Base-by-base conservation (phyloP, 2,797 vertebrate genomes). In the Tiaroga cobitis region DNA sequence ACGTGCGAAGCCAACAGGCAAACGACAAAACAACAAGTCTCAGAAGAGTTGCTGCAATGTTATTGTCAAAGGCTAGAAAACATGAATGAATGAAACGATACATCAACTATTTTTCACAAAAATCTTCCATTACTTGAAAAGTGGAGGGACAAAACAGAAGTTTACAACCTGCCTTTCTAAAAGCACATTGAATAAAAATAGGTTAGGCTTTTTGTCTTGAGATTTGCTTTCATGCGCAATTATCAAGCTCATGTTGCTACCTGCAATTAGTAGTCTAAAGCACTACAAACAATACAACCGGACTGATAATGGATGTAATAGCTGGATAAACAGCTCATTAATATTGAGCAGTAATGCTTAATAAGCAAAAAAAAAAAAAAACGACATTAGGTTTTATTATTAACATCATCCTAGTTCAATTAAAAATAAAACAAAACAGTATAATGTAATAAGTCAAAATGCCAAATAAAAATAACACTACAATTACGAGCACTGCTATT, bases 21-120 rank as follows among this genome's bases (percentile, higher is more conserved):
- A 80, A 69, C 41, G 32, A 73, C 68, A 85, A 84, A 85, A 63
- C 46, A 84, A 41, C 67, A 73, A 85, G 24, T 85, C 83, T 80
- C 83, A 26, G 67, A 46, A 79, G 83, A 85, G 67, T 41, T 29
- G 51, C 29, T 9, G 51, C 76, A 63, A 63, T 37, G 37, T 54
- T 80, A 15, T 37, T 63, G 68, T 63, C 39, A 46, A 24, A 18
- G 67, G 72, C 41, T 24, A 16, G 77, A 77, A 37, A 46, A 49
- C 39, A 72, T 4, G 54, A 61, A 51, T 49, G 29, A 84, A 79
- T 61, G 41, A 51, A 67, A 32, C 18, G 41, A 7, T 26, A 67
- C 10, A 67, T 19, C 6, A 34, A 59, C n/a, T 49, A 29, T 8
- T 16, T 56, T 77, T 76, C 43, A 37, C 29, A 21, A 43, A 21